These are phyloP conservation scores for Strix aluco DNA, from an alignment of 2,113 vertebrate species.

Conservation along the genomic window DNA sequence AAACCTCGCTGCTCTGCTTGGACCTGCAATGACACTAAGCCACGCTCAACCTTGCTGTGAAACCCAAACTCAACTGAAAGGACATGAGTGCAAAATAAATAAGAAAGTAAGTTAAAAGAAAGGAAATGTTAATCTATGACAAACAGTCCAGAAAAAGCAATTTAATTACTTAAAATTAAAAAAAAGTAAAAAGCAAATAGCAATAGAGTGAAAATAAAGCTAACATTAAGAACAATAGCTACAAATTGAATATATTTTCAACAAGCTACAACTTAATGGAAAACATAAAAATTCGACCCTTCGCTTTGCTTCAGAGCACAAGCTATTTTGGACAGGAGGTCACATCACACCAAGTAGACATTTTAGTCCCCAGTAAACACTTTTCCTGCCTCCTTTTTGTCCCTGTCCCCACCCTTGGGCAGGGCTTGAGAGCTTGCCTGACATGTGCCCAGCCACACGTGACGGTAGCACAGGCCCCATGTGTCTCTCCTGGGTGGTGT, in stretches of 20 bases:
- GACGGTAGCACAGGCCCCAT: fast-evolving
- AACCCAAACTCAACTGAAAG: not conserved
- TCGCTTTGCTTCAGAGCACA: not conserved
- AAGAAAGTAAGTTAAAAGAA: not conserved
- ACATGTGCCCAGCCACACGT: fast-evolving
- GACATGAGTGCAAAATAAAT: not conserved
- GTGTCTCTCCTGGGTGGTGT: fast-evolving
- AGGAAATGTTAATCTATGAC: not conserved
- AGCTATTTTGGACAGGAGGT: not conserved
- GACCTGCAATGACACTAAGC: not conserved
- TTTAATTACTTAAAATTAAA: not conserved
- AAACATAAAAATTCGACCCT: not conserved
- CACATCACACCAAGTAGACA: not conserved
- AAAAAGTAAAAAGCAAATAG: not conserved
- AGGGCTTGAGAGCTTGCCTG: not conserved
- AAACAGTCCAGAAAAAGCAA: not conserved
- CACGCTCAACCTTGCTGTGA: not conserved
- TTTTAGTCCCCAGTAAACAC: not conserved
- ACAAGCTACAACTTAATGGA: not conserved
- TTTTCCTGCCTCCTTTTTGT: not conserved
- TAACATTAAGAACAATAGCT: not conserved
- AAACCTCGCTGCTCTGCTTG: not conserved
- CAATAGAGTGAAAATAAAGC: not conserved
- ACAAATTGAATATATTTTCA: not conserved
- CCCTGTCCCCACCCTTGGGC: not conserved